A percentile compares a stretch with the other conserved stretches of the same genome.
Evolutionary conservation across 2,797 vertebrate genomes (phyloP).

Genomic region (Apogon hyalosoma): DNA sequence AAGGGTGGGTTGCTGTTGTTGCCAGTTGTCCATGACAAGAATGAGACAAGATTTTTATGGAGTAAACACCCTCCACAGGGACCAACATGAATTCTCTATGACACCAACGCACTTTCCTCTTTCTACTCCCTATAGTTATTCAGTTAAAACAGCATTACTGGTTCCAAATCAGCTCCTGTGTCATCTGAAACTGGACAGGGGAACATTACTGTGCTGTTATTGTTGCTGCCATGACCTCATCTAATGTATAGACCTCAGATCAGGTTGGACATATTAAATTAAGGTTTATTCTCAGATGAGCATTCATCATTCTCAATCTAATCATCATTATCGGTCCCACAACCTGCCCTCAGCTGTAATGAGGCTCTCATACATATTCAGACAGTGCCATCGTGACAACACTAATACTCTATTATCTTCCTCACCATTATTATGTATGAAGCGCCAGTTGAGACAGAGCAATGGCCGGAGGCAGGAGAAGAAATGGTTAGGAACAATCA

Average conservation of each 20-base stretch:
- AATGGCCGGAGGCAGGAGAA: slow-evolving; percentile 36
- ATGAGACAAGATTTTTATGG: slow-evolving; percentile 28
- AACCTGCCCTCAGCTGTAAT: slow-evolving; percentile 44
- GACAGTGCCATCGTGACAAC: slow-evolving; percentile 48
- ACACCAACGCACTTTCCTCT: background rate
- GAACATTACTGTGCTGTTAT: background rate
- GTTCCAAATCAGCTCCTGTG: background rate
- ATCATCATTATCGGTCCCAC: slow-evolving; percentile 44
- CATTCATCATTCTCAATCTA: slow-evolving; percentile 43
- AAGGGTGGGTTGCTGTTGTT: slow-evolving; percentile 7
- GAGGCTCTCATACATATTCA: slow-evolving; percentile 65
- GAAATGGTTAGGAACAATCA: slow-evolving; percentile 25
- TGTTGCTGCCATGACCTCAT: slow-evolving; percentile 17
- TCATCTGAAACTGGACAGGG: background rate
- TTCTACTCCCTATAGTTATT: background rate
- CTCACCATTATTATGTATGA: slow-evolving; percentile 48
- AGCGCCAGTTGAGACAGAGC: slow-evolving; percentile 31
- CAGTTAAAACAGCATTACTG: slow-evolving; percentile 8
- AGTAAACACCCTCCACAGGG: slow-evolving; percentile 31
- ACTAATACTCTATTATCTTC: slow-evolving; percentile 54
- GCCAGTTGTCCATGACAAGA: slow-evolving; percentile 5
- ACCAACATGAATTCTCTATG: slow-evolving; percentile 10
- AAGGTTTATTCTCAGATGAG: slow-evolving; percentile 34
- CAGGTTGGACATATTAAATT: slow-evolving; percentile 48
- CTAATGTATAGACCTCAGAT: slow-evolving; percentile 26